Conservation (phyloP, 2,888 invertebrate species). For the Meteorus colon region DNA sequence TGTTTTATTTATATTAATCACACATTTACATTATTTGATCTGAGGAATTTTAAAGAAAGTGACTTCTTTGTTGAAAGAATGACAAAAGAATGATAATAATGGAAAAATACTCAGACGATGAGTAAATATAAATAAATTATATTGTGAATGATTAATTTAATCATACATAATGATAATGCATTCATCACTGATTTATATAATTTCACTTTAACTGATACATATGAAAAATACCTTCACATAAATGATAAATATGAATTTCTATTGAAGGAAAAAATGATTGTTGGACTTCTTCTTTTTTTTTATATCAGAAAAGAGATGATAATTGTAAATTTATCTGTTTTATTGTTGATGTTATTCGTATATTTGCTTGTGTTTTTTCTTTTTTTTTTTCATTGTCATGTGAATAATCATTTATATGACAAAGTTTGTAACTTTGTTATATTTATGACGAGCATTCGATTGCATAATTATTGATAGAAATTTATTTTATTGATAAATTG, state of each 20-base stretch:
- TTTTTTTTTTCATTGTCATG: too few relatives aligned
- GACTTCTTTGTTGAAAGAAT: neutral
- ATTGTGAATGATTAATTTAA: slow-evolving; percentile 1
- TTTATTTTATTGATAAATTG: too few relatives aligned
- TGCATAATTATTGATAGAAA: too few relatives aligned
- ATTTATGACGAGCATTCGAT: too few relatives aligned
- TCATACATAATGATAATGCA: slow-evolving; percentile 1
- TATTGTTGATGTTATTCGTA: too few relatives aligned
- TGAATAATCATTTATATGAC: too few relatives aligned
- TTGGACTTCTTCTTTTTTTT: neutral
- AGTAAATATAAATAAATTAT: neutral
- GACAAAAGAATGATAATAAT: neutral
- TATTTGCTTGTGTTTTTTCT: too few relatives aligned
- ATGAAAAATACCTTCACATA: neutral
- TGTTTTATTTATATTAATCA: neutral
- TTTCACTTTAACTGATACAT: neutral
- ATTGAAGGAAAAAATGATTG: neutral
- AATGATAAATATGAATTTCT: too few relatives aligned
- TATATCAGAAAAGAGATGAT: neutral
- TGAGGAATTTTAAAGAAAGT: neutral
- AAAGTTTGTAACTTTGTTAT: too few relatives aligned
- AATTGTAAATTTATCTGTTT: too few relatives aligned
- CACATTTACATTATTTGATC: neutral
- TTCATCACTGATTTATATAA: neutral
- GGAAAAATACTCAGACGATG: slow-evolving; percentile 11